Base-by-base conservation (phyloP, 2,113 vertebrate species). In the Forbesichthys papilliferus region DNA sequence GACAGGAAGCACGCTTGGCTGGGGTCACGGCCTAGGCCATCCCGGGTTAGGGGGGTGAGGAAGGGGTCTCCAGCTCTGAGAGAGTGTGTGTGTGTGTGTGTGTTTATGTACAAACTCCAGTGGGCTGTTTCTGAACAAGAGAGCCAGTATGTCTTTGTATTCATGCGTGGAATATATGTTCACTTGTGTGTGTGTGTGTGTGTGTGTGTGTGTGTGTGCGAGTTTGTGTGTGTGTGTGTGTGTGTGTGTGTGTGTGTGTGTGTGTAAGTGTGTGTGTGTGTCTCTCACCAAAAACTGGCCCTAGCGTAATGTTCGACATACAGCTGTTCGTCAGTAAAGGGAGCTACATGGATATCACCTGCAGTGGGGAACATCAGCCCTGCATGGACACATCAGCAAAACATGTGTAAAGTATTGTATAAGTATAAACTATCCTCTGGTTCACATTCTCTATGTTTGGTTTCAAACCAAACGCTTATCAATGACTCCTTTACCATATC, bases 251-350 rank as follows among this genome's bases (percentile, higher is more conserved):
- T 27, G 56, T 80, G 59, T 56, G 54, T 56, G 54, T 13, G 36
- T 11, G 10, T 12, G 13, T 11, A 0, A 1, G 59, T 34, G 34
- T 14, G 49, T 33, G 49, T 36, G 42, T 54, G 11, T 49, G 27
- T 67, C 9, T 64, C 47, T 92, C 88, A 94, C 91, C 93, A 94
- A 85, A 95, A 94, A 71, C 62, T 92, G 78, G 93, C 90, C 73
- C 86, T 91, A 55, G 87, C 91, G 71, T 87, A 84, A 80, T 93
- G 90, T 80, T 96, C 94, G 66, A 92, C 78, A 87, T 94, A 94
- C 64, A 95, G 91, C 69, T 94, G 92, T 20, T 94, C 91, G 64
- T 96, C 92, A 16, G 87, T 93, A 88, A 96, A 95, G 55, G 94
- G 93, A 72, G 94, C 90, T 85, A 95, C 77, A 64, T 95, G 90